Conservation (phyloP, 1,140 invertebrate genomes). For the Steinernema feltiae region DNA sequence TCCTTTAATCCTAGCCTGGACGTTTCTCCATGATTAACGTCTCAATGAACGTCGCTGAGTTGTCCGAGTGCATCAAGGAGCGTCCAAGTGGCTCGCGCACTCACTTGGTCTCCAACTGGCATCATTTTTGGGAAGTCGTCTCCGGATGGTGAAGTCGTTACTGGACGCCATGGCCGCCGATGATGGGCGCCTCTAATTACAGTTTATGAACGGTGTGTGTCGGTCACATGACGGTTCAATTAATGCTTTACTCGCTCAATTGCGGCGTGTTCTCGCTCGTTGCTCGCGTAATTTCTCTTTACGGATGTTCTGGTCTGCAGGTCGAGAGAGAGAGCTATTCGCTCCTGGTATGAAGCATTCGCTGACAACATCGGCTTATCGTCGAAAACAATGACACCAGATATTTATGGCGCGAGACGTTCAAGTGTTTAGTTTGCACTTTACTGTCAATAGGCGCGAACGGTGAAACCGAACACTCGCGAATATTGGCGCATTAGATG, state of each 20-base stretch:
- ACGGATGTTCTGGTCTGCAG: background rate
- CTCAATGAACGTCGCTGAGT: background rate
- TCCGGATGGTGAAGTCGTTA: background rate
- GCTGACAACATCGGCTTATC: too few relatives aligned
- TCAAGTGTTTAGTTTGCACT: conserved; percentile 14
- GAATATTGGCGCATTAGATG: background rate
- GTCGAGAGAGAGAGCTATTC: too few relatives aligned
- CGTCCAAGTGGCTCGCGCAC: background rate
- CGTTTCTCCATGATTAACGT: background rate
- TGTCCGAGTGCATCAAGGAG: conserved; percentile 1
- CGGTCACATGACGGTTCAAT: background rate
- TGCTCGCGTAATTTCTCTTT: background rate
- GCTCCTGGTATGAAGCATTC: too few relatives aligned
- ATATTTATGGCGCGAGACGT: background rate
- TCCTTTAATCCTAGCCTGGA: background rate
- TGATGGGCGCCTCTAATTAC: conserved; percentile 12
- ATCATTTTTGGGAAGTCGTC: background rate
- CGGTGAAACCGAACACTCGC: background rate
- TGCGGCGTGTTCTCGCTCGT: background rate
- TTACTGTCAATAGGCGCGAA: background rate
- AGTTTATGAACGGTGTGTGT: conserved; percentile 1
- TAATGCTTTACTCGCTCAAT: conserved; percentile 6
- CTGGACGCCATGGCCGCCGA: too few relatives aligned
- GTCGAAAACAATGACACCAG: background rate
- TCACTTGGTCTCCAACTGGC: background rate